phyloP scores from a whole-genome alignment of 2,888 invertebrate genomes.

The Anarsia innoxiella region DNA sequence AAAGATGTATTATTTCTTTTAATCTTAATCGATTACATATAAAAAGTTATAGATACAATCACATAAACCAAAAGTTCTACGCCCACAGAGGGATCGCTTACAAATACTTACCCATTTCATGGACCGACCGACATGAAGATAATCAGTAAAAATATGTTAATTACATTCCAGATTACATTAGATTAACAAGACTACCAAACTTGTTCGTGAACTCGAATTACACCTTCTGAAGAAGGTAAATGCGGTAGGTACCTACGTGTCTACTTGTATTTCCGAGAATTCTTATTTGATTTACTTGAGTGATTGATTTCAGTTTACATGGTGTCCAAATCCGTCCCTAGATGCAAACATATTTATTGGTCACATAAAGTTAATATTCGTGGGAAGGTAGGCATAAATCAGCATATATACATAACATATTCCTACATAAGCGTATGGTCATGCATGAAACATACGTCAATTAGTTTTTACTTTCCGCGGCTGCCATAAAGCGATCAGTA shows the following conservation, averaged over 20 bases:
- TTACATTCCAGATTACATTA: conserved; percentile 26
- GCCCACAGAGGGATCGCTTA: conserved; percentile 25
- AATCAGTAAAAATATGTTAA: conserved; percentile 28
- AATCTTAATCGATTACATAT: conserved; percentile 31
- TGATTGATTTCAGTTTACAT: no score
- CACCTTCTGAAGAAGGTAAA: conserved; percentile 9
- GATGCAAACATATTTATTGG: no score
- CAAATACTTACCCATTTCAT: conserved; percentile 21
- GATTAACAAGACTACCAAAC: conserved; percentile 18
- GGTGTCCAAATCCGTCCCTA: no score
- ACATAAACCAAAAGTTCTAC: conserved; percentile 27
- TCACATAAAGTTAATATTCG: no score
- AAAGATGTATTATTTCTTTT: no score
- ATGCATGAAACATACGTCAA: no score
- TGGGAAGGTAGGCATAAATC: no score
- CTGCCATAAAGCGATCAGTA: conserved; percentile 10
- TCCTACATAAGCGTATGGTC: no score
- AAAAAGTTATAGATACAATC: conserved; percentile 25
- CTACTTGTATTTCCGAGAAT: no score
- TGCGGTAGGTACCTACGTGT: background rate
- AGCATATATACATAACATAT: conserved; percentile 5
- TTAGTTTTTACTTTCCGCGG: no score
- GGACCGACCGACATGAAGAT: conserved; percentile 22
- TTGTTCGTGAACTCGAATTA: conserved; percentile 16
- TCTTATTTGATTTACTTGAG: no score